phyloP scores from a whole-genome alignment of 2,888 invertebrate genomes.

The Dione vanillae region DNA sequence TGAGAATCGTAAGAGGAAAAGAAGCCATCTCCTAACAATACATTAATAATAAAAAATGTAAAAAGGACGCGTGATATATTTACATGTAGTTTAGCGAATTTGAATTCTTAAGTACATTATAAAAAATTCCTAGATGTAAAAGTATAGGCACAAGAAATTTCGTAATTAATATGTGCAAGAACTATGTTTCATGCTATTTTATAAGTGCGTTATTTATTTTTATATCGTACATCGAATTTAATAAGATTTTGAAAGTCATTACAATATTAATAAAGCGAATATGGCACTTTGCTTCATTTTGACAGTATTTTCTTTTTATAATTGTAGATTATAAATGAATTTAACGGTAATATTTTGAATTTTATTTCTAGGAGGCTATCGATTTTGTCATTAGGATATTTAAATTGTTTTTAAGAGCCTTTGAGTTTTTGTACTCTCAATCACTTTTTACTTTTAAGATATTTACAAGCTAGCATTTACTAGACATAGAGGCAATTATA shows the following conservation, averaged over 20 bases:
- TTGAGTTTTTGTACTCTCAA: background rate
- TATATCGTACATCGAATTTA: conserved; percentile 30
- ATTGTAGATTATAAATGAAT: background rate
- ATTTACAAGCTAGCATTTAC: conserved; percentile 70
- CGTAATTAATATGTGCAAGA: conserved; percentile 71
- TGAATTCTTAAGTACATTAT: conserved; percentile 60
- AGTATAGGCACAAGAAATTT: conserved; percentile 81
- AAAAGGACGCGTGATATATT: conserved; percentile 52
- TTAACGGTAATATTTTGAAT: background rate
- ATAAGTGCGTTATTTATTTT: conserved; percentile 48
- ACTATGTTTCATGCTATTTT: conserved; percentile 58
- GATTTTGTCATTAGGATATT: background rate
- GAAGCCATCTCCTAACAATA: conserved; percentile 15
- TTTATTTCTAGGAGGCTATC: background rate
- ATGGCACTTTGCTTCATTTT: conserved; percentile 43
- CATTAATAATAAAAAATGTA: conserved; percentile 47
- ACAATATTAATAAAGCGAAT: conserved; percentile 40
- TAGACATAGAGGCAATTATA: conserved; percentile 62
- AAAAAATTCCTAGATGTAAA: conserved; percentile 74
- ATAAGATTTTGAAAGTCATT: conserved; percentile 38
- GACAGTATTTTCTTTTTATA: background rate
- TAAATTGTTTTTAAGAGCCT: background rate
- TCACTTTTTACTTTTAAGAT: conserved; percentile 31
- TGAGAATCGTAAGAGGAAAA: background rate
- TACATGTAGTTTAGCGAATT: conserved; percentile 57